Base-by-base conservation (phyloP, 1,140 invertebrate genomes). In the Atopsyche davidsoni region DNA sequence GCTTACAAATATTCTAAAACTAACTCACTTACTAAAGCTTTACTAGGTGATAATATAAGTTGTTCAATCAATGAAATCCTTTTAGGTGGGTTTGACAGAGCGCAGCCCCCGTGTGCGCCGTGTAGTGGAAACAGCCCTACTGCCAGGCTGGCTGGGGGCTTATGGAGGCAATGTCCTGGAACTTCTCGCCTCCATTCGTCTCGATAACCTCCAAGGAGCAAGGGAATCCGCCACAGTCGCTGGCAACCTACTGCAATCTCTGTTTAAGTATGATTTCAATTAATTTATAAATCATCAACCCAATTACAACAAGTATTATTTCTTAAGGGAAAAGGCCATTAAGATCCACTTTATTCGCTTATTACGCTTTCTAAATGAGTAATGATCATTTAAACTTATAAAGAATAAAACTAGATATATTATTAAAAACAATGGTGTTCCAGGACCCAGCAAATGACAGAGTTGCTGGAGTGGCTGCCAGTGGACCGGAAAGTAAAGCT, bases 211-310 rank as follows among this genome's bases (percentile, higher is more conserved):
- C 0, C 62, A 70, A 17, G 70, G 71, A 38, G 70, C 69, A 1
- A 74, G 72, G 23, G 70, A 74, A 49, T 74, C 72, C 2, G 69
- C 72, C 41, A 65, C 68, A 45, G 68, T 72, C 7, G 70, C 70
- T 45, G 68, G 66, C 10, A 72, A 73, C 55, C 61, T 74, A 0
- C 42, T 74, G 41, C 68, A 74, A 49, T 67, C 67, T 0, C 55
- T 74, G 11, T 74, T 74, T 53, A 72, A 70, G 71, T 74, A n/a
- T n/a, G n/a, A n/a, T n/a, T n/a, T n/a, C n/a, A n/a, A n/a, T n/a
- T n/a, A n/a, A n/a, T n/a, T n/a, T n/a, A n/a, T n/a, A n/a, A n/a
- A n/a, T n/a, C n/a, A n/a, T n/a, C n/a, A n/a, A n/a, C n/a, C n/a
- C n/a, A n/a, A n/a, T n/a, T n/a, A n/a, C n/a, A n/a, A n/a, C n/a